phyloP scores from a whole-genome alignment of 2,888 invertebrate genomes.

The Cheilosia urbana region DNA sequence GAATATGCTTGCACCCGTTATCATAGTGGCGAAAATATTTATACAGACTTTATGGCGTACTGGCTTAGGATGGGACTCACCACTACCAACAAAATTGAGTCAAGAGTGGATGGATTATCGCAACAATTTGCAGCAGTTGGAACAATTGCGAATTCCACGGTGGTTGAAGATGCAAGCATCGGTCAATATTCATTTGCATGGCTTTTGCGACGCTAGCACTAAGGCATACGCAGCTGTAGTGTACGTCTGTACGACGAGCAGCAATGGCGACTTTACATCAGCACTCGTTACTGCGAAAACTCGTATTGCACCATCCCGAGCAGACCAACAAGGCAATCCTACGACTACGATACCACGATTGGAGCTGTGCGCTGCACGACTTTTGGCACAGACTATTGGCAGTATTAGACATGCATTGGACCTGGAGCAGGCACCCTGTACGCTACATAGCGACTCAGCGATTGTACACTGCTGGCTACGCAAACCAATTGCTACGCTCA shows the following conservation, averaged over 20 bases:
- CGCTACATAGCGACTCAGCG: conserved; percentile 20
- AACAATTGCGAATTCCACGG: neutral
- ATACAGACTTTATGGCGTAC: conserved; percentile 24
- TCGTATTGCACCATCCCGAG: conserved; percentile 17
- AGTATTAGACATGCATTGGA: no score
- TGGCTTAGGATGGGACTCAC: conserved; percentile 30
- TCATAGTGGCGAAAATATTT: conserved; percentile 44
- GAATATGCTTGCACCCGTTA: conserved; percentile 37
- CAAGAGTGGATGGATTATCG: conserved; percentile 25
- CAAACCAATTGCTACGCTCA: conserved; percentile 18
- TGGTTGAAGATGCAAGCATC: no score
- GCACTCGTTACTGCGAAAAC: conserved; percentile 30
- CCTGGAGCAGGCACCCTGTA: conserved; percentile 24
- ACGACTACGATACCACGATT: conserved; percentile 25
- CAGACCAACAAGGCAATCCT: conserved; percentile 7
- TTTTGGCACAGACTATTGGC: conserved; percentile 28
- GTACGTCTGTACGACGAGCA: conserved; percentile 22
- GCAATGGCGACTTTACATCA: neutral
- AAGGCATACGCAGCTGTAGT: conserved; percentile 34
- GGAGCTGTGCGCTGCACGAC: conserved; percentile 34
- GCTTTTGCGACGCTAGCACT: conserved; percentile 35
- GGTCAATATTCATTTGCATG: conserved; percentile 35
- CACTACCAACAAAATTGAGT: conserved; percentile 8
- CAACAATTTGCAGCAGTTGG: conserved; percentile 14
- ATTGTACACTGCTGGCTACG: no score